A percentile compares a stretch with the other conserved stretches of the same genome.
Evolutionary conservation across 2,113 vertebrate genomes (phyloP).

Genomic region (Lethenteron camtschaticum): DNA sequence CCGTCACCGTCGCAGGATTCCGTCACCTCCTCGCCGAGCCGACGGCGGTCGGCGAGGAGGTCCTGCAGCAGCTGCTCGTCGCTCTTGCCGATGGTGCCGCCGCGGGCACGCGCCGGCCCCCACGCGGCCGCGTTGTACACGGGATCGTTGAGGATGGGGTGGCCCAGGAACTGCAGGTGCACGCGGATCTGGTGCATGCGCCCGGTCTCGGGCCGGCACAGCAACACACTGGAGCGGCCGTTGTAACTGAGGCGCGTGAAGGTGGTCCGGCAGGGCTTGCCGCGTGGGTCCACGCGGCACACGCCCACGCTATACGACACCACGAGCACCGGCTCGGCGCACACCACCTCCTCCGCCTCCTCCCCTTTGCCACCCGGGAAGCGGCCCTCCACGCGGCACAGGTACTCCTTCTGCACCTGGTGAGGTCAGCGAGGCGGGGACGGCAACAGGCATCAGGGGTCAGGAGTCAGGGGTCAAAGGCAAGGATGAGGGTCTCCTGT

Average conservation of each 20-base stretch:
- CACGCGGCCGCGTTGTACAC: conserved; percentile 74
- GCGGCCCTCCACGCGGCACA: conserved; percentile 67
- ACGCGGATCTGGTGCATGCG: conserved; percentile 93
- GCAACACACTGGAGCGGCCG: conserved; percentile 51
- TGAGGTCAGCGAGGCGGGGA: background rate
- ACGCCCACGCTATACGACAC: conserved; percentile 81
- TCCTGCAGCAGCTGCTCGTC: conserved; percentile 53
- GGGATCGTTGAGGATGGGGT: conserved; percentile 81
- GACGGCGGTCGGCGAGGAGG: conserved; percentile 45
- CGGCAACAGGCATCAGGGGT: too few relatives aligned
- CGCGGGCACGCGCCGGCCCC: conserved; percentile 47
- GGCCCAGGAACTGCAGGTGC: conserved; percentile 72
- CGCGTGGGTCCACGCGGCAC: conserved; percentile 59
- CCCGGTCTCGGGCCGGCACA: conserved; percentile 53
- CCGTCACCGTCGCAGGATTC: too few relatives aligned
- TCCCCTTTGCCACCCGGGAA: conserved; percentile 29
- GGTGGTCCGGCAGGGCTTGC: conserved; percentile 52
- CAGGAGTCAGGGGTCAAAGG: conserved; percentile 7
- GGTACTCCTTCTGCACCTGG: conserved; percentile 80
- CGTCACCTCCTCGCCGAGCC: too few relatives aligned
- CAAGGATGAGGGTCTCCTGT: background rate
- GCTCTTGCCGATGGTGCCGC: conserved; percentile 42
- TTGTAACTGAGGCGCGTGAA: conserved; percentile 72
- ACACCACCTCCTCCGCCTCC: conserved; percentile 27
- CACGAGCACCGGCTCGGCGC: conserved; percentile 70